Evolutionary conservation across 2,888 invertebrate genomes (phyloP).

Genomic region (Pasiphila rectangulata): DNA sequence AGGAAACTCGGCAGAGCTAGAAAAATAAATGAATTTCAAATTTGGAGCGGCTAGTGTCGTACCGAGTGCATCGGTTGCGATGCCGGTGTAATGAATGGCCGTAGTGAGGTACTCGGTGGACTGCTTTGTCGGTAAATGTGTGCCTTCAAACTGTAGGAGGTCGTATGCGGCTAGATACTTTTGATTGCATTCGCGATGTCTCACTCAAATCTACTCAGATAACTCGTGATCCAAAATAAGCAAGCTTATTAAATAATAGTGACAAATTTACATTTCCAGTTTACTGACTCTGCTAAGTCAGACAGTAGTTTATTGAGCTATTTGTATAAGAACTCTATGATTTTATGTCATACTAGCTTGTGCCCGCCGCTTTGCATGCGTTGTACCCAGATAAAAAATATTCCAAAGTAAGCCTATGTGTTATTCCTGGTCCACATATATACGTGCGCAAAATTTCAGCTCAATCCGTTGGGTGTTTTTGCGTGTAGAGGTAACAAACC

Average conservation of each 20-base stretch:
- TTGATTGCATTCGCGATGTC: slow-evolving; percentile 24
- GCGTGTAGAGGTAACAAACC: too few relatives aligned
- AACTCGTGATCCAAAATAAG: too few relatives aligned
- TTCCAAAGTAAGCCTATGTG: too few relatives aligned
- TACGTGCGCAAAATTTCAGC: too few relatives aligned
- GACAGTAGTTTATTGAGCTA: too few relatives aligned
- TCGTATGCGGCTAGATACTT: slow-evolving; percentile 57
- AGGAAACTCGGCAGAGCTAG: slow-evolving; percentile 22
- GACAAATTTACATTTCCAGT: slow-evolving; percentile 2
- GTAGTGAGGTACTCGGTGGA: slow-evolving; percentile 68
- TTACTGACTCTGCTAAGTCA: not conserved
- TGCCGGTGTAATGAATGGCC: slow-evolving; percentile 71
- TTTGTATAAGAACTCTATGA: too few relatives aligned
- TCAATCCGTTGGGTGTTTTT: too few relatives aligned
- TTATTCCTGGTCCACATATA: too few relatives aligned
- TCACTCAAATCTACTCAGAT: not conserved
- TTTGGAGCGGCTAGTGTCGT: slow-evolving; percentile 40
- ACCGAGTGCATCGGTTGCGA: slow-evolving; percentile 68
- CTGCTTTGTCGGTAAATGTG: slow-evolving; percentile 75
- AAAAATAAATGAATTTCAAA: slow-evolving; percentile 29
- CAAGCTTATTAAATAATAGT: too few relatives aligned
- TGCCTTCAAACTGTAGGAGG: slow-evolving; percentile 63
- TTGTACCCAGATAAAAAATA: too few relatives aligned
- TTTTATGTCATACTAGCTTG: too few relatives aligned
- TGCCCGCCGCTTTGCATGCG: too few relatives aligned